Evolutionary conservation across 1,140 invertebrate genomes (phyloP).

Genomic region (Heliconius melpomene): DNA sequence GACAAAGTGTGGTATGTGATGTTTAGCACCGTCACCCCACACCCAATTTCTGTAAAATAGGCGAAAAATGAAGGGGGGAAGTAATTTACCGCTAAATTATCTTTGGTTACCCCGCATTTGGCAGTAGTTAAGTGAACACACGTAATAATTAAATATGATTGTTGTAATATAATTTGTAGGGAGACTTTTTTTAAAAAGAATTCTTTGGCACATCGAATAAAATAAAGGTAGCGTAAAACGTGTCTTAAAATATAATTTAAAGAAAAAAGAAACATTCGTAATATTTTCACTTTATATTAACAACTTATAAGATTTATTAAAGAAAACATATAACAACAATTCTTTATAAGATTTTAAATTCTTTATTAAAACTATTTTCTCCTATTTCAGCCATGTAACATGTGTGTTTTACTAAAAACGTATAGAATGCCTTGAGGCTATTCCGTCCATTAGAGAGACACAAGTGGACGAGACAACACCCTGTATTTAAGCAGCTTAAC

Average conservation of each 20-base stretch:
- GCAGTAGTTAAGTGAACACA: not conserved
- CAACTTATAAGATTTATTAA: too few relatives aligned
- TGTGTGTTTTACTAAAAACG: not conserved
- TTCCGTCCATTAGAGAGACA: slow-evolving; percentile 26
- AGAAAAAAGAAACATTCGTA: too few relatives aligned
- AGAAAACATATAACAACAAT: not conserved
- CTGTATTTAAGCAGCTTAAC: slow-evolving; percentile 26
- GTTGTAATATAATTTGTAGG: too few relatives aligned
- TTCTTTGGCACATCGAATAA: too few relatives aligned
- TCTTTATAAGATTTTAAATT: not conserved
- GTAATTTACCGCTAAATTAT: not conserved
- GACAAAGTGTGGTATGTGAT: too few relatives aligned
- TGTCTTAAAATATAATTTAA: not conserved
- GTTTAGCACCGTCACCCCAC: too few relatives aligned
- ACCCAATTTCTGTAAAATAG: too few relatives aligned
- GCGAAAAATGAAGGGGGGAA: not conserved
- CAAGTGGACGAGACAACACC: slow-evolving; percentile 21
- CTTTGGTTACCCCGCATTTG: not conserved
- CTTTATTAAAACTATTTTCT: not conserved
- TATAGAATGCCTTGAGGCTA: slow-evolving; percentile 24
- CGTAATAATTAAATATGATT: too few relatives aligned
- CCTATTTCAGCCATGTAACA: not conserved
- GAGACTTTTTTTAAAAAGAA: not conserved
- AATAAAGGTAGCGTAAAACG: not conserved
- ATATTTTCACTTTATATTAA: too few relatives aligned